A percentile compares a stretch with the other conserved stretches of the same genome.
Evolutionary conservation across 2,888 invertebrate species (phyloP).

Genomic region (Athrips mouffetella): DNA sequence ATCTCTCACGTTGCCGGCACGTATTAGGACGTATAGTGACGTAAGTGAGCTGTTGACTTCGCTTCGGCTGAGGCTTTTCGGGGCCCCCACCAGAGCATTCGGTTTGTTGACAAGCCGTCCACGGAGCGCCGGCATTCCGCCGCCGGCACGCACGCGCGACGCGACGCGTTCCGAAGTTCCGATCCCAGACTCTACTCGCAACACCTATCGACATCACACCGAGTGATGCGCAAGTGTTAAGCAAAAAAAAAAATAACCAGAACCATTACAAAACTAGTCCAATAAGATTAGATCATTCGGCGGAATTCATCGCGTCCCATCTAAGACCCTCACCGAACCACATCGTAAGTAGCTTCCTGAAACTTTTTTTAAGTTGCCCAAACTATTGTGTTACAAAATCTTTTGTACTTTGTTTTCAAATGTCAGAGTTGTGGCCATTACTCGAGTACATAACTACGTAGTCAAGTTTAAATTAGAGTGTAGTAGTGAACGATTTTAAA

Average conservation of each 20-base stretch:
- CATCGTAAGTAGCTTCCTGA: constrained; percentile 52
- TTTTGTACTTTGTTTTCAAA: too few species aligned
- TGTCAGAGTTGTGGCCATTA: too few species aligned
- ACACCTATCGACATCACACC: constrained; percentile 27
- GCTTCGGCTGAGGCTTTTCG: constrained; percentile 61
- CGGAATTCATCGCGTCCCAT: constrained; percentile 42
- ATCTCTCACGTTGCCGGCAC: background rate
- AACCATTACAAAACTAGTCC: constrained; percentile 29
- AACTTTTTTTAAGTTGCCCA: constrained; percentile 10
- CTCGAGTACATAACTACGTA: too few species aligned
- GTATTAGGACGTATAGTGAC: constrained; percentile 46
- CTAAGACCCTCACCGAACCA: constrained; percentile 46
- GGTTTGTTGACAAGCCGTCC: constrained; percentile 66
- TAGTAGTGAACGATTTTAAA: constrained; percentile 2
- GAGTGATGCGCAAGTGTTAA: constrained; percentile 42
- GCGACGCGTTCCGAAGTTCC: constrained; percentile 37
- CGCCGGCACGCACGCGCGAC: constrained; percentile 62
- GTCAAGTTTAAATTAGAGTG: background rate
- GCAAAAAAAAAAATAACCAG: constrained; percentile 38
- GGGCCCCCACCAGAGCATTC: constrained; percentile 69
- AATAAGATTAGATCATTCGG: constrained; percentile 34
- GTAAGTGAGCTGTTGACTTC: constrained; percentile 67
- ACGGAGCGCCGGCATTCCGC: constrained; percentile 65
- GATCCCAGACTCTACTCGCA: constrained; percentile 5
- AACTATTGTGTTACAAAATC: constrained; percentile 1